Percentiles rank a stretch among this genome's conserved stretches.
phyloP scores from a whole-genome alignment of 2,113 vertebrate species.

The Agelaius tricolor region DNA sequence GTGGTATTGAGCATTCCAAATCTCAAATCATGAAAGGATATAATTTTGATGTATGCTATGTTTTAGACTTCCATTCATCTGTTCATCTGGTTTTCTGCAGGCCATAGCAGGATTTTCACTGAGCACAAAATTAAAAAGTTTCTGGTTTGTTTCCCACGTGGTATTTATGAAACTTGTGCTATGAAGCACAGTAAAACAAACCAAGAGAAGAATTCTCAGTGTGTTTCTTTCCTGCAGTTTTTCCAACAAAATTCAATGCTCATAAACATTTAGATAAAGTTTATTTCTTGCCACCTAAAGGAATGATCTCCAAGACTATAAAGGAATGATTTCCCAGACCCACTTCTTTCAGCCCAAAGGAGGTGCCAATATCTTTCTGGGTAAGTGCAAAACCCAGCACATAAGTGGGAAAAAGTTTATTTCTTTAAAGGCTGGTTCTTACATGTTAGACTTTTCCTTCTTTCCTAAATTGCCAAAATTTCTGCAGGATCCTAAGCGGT shows the following conservation, averaged over 20 bases:
- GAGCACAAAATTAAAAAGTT: neutral
- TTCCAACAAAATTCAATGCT: neutral
- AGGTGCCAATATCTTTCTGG: neutral
- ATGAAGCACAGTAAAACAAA: neutral
- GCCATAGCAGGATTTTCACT: neutral
- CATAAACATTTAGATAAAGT: neutral
- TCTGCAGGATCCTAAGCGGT: neutral
- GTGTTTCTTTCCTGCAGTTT: neutral
- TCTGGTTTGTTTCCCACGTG: neutral
- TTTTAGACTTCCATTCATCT: neutral
- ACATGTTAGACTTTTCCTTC: neutral
- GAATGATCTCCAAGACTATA: neutral
- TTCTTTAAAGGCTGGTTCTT: neutral
- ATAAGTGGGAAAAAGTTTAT: neutral
- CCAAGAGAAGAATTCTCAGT: neutral
- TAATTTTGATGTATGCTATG: neutral
- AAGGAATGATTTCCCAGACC: neutral
- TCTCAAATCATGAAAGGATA: neutral
- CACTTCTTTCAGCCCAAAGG: neutral
- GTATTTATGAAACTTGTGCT: neutral
- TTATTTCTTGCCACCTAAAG: constrained; percentile 25
- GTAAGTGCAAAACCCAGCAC: neutral
- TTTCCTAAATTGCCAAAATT: neutral
- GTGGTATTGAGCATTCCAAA: neutral
- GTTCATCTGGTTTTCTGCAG: neutral